Base-by-base conservation (phyloP, 2,113 vertebrate genomes). In the Antechinus flavipes region DNA sequence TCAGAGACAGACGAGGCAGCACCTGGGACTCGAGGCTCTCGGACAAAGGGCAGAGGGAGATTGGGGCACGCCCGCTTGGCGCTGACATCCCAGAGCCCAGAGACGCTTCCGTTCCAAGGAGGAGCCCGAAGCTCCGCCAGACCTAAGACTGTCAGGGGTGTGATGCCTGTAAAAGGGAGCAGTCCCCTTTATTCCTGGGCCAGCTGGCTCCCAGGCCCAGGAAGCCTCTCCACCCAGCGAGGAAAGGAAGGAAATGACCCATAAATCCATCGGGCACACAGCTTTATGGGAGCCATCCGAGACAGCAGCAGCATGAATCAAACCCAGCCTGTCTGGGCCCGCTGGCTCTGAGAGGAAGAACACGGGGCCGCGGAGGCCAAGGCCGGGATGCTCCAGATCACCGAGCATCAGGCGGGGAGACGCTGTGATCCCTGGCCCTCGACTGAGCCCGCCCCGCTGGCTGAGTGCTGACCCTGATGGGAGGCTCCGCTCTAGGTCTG, bases 241-340 rank as follows among this genome's bases (percentile, higher is more conserved):
- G 68, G 16, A 84, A 42, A 42, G 68, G 68, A 84, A 84, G 68
- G 68, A 84, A 84, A 42, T 42, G 68, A 84, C 68, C 68, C 68
- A 84, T 84, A 84, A 84, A 84, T 84, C 68, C 68, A 84, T 84
- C 68, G 68, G 68, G 68, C 68, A 84, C 68, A 84, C n/a, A 84
- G n/a, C 68, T 84, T 84, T 84, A 84, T 84, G 68, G 68, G 68
- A 84, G 68, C 68, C n/a, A 84, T 84, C 68, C n/a, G 68, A 84
- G 68, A 84, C n/a, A 84, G 68, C 68, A 84, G 68, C n/a, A 22
- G 42, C 68, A 84, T 84, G 68, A 84, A 84, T 84, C 68, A 84
- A 84, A 42, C n/a, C 35, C n/a, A 84, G 68, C 68, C 68, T 84
- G 68, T 84, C 68, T 84, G 68, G 68, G 68, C 68, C 68, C n/a